These are phyloP conservation scores for Cyclophora albipunctata DNA, from an alignment of 2,888 invertebrate species.

Conservation along the genomic window DNA sequence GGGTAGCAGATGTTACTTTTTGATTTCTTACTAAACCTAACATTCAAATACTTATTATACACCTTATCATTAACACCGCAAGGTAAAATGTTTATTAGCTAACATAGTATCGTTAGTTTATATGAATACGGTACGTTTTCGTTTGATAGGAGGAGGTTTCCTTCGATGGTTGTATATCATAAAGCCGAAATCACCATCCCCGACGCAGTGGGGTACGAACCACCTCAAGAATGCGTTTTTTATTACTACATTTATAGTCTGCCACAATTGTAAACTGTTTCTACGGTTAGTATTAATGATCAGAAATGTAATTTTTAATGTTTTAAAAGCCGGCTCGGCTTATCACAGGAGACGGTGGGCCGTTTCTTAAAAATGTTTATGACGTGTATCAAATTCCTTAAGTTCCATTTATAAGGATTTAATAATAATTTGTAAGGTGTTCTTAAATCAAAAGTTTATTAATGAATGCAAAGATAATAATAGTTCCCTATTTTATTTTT, in stretches of 20 bases:
- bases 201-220: slow-evolving; percentile 56
- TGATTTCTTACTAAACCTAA: slow-evolving; percentile 30
- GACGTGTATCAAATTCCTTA: too few species aligned
- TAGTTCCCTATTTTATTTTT: too few species aligned
- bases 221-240: slow-evolving; percentile 57
- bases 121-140: background rate
- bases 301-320: slow-evolving; percentile 50
- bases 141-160: background rate
- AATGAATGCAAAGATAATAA: too few species aligned
- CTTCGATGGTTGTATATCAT: slow-evolving; percentile 32
- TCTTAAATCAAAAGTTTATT: too few species aligned
- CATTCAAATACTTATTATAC: slow-evolving; percentile 23
- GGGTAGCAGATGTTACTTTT: slow-evolving; percentile 51
- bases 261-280: slow-evolving; percentile 57
- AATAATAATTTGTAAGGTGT: too few species aligned
- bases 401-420: too few species aligned
- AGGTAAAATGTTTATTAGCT: slow-evolving; percentile 7
- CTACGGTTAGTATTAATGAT: slow-evolving; percentile 58
- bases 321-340: slow-evolving; percentile 27
- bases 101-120: background rate
- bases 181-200: slow-evolving; percentile 39
- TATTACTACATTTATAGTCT: slow-evolving; percentile 51
- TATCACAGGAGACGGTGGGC: background rate
- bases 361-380: too few species aligned
- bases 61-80: slow-evolving; percentile 32